These are phyloP conservation scores for Camponotus floridanus DNA, from an alignment of 1,140 invertebrate genomes.

Conservation along the genomic window DNA sequence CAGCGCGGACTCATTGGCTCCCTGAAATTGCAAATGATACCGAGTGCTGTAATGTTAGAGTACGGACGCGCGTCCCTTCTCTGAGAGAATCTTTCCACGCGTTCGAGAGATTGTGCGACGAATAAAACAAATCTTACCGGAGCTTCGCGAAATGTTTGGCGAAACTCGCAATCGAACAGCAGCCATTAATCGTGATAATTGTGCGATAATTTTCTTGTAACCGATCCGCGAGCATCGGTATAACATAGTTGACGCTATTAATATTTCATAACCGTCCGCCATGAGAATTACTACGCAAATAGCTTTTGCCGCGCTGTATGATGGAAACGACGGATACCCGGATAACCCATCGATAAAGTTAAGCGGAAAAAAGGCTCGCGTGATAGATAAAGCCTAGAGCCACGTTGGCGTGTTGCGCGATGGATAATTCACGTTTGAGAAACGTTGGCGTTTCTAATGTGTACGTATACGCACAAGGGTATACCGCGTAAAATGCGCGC, in stretches of 20 bases:
- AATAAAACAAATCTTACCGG: conserved; percentile 27
- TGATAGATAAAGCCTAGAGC: conserved; percentile 59
- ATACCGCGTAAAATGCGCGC: conserved; percentile 1
- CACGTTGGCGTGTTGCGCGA: conserved; percentile 15
- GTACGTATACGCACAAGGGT: conserved; percentile 1
- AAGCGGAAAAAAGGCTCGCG: conserved; percentile 53
- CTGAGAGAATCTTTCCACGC: background rate
- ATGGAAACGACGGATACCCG: conserved; percentile 64
- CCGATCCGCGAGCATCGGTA: conserved; percentile 64
- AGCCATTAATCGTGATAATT: conserved; percentile 68
- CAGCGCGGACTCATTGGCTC: conserved; percentile 92
- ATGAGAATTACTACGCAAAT: conserved; percentile 61
- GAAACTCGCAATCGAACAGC: background rate
- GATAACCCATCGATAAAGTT: conserved; percentile 45
- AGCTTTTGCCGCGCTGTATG: conserved; percentile 50
- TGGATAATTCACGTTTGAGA: conserved; percentile 58
- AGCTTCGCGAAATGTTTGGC: conserved; percentile 34
- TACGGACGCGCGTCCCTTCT: background rate
- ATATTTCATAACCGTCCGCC: conserved; percentile 75
- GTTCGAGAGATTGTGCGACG: background rate
- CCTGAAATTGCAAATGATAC: conserved; percentile 87
- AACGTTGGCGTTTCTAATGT: conserved; percentile 43
- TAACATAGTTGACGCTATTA: conserved; percentile 68
- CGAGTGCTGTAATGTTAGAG: conserved; percentile 26
- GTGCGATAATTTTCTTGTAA: conserved; percentile 72